A percentile compares a stretch with the other conserved stretches of the same genome.
Conservation (phyloP, 1,140 invertebrate species). For the Drosophila eugracilis region DNA sequence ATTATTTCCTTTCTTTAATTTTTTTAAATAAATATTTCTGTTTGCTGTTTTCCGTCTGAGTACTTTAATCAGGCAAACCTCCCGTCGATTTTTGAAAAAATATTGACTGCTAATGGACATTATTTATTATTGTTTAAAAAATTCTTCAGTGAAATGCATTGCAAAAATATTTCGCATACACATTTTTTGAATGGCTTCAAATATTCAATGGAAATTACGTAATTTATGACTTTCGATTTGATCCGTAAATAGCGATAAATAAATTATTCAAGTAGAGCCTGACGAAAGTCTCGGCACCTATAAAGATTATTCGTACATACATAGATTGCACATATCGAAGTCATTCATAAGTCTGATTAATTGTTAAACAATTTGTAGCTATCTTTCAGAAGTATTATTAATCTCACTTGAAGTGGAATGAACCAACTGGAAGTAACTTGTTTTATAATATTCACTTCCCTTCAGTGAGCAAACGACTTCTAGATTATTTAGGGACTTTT, state of each 20-base stretch:
- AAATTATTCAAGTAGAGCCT: constrained; percentile 25
- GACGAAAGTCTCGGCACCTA: constrained; percentile 19
- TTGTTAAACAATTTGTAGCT: constrained; percentile 1
- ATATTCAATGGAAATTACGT: constrained; percentile 8
- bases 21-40: constrained; percentile 1
- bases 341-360: constrained; percentile 30
- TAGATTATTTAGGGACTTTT: constrained; percentile 23
- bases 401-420: not conserved
- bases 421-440: constrained; percentile 8
- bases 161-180: no score
- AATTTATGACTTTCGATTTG: constrained; percentile 26
- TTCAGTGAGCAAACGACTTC: not conserved
- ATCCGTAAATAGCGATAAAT: constrained; percentile 36
- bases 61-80: not conserved
- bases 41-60: constrained; percentile 3
- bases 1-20: no score
- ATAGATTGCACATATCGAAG: constrained; percentile 23
- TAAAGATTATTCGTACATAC: constrained; percentile 30
- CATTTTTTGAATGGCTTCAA: not conserved
- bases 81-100: constrained; percentile 3
- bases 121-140: constrained; percentile 8
- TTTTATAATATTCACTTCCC: constrained; percentile 15
- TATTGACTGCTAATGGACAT: constrained; percentile 7
- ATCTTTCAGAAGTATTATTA: constrained; percentile 14
- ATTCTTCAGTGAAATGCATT: constrained; percentile 1